Base-by-base conservation (phyloP, 1,140 invertebrate genomes). In the Pentalonia nigronervosa region DNA sequence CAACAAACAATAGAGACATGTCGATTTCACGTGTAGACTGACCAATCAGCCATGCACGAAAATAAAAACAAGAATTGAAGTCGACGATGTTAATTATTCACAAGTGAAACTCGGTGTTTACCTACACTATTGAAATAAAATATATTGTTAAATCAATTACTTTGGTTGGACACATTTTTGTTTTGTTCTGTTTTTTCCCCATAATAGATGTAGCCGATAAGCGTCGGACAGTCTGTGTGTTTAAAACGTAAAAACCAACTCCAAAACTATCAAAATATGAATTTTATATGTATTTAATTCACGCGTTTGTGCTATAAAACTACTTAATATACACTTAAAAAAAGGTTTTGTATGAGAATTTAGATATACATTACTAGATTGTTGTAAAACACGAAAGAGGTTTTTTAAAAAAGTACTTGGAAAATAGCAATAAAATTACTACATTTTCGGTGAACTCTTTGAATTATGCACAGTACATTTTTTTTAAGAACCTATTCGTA, bases 341-440 rank as follows among this genome's bases (percentile, higher is more conserved):
- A 90, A 90, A 90, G 21, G 36, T 90, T 90, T 60, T 45, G 53
- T 89, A 20, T n/a, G 23, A 14, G n/a, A 90, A 90, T 90, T 60
- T 60, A 90, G 50, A 60, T 90, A 60, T 60, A 60, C 53, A 41
- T 48, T 89, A 89, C 48, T 90, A 90, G 89, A 90, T 60, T 90
- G 53, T 90, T 90, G 89, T 90, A 90, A 45, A 90, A 90, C 89
- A 90, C 89, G 89, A 90, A 60, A 90, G 50, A 30, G 53, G n/a
- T 53, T 89, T 56, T 60, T 60, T 20, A 30, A 30, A 90, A 90
- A 90, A 56, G 89, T 90, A 60, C 50, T 56, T 25, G 34, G 21
- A 34, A 36, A 90, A 90, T 45, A 60, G 23, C 53, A 41, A 90
- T 90, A 90, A 90, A 90, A 90, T 30, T 53, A 60, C 89, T 41